Evolutionary conservation across 2,113 vertebrate genomes (phyloP), one percentile per base, ranked within the genome.

Genomic region (Strigops habroptila): DNA sequence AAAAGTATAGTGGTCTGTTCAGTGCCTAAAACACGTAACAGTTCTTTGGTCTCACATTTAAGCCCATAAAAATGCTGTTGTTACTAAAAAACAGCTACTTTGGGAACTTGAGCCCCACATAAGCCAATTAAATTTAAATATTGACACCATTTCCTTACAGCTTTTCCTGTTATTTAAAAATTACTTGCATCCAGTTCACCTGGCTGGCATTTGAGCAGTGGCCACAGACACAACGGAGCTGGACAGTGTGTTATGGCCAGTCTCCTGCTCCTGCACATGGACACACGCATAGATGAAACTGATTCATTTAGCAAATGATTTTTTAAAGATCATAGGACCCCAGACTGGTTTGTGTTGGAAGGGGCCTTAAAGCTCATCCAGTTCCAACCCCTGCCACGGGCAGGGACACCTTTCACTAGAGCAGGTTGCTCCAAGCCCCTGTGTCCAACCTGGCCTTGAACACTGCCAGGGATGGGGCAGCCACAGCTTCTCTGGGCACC

Each of bases 101-200:
- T 25, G 90, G 90, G 87, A 94, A 69, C 53, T 31, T 37, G n/a
- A 91, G 69, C 64, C 33, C 30, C 69, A 46, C 53, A 73, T 39
- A 86, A 89, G 51, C 64, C 84, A 89, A 89, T 84, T 93, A 69
- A 59, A 86, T 81, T 86, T 93, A 91, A 95, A 78, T 65, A 79
- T 67, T 55, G 81, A 44, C 68, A 79, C 63, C 5, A 6, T 74
- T 89, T 57, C 53, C 59, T 77, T 74, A 41, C 30, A 75, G 35
- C 74, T 84, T 77, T 52, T 49, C 60, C 55, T 62, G 24, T 80
- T 78, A 70, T 67, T 93, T 93, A 84, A 87, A 70, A 67, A 78
- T 74, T 4, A 30, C 85, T 77, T 67, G 53, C 65, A 22, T 60
- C 53, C 44, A 48, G 12, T 8, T 73, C 46, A 18, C 33, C 41